Evolutionary conservation across 2,797 vertebrate species (phyloP).

Genomic region (Prunella strophiata): DNA sequence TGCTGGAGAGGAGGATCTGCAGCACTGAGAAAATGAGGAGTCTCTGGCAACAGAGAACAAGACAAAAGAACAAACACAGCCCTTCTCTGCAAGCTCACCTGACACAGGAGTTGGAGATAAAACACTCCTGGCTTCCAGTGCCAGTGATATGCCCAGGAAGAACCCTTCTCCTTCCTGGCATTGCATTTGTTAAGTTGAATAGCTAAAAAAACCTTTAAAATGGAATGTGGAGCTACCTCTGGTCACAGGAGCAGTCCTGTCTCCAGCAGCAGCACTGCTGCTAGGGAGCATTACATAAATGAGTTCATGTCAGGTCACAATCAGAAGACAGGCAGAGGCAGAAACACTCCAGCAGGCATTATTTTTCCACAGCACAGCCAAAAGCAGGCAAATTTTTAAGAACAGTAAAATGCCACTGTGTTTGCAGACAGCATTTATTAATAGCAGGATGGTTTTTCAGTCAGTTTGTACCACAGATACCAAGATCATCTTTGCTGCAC

Average conservation of each 20-base stretch:
- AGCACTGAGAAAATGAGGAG: neutral
- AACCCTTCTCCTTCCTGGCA: neutral
- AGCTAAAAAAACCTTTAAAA: neutral
- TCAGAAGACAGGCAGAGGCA: constrained; percentile 35
- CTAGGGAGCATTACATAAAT: constrained; percentile 40
- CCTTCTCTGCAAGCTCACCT: neutral
- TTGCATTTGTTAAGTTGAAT: neutral
- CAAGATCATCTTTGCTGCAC: neutral
- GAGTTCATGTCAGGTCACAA: constrained; percentile 26
- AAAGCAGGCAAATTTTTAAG: neutral
- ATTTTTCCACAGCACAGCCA: neutral
- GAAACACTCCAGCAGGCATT: constrained; percentile 20
- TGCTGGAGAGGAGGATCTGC: neutral
- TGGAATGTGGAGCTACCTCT: neutral
- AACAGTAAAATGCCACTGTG: neutral
- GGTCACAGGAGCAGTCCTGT: neutral
- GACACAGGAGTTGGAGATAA: neutral
- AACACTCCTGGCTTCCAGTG: neutral
- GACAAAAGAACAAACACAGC: neutral
- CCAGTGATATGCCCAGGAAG: neutral
- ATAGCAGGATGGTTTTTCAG: neutral
- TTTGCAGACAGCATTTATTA: neutral
- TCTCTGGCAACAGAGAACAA: neutral
- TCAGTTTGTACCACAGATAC: neutral
- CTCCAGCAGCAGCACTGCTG: constrained; percentile 21